These are phyloP conservation scores for Bufo gargarizans DNA, from an alignment of 2,113 vertebrate species.

Conservation along the genomic window DNA sequence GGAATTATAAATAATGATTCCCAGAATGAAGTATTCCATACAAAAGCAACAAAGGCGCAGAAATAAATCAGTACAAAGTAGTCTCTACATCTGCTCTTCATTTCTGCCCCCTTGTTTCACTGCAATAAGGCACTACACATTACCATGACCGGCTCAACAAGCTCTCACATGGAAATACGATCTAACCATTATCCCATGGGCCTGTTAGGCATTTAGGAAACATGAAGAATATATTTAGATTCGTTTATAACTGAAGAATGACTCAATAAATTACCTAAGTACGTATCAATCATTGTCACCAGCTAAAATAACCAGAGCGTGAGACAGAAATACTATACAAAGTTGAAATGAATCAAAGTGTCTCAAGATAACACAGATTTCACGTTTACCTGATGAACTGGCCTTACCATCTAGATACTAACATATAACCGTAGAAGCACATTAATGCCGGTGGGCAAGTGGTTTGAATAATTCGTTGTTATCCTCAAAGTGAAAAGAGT, in stretches of 20 bases:
- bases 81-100: neutral
- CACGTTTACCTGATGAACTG: neutral
- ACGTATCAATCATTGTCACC: neutral
- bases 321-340: neutral
- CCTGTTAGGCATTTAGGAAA: constrained; percentile 24
- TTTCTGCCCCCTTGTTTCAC: neutral
- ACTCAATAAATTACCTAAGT: constrained; percentile 8
- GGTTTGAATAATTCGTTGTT: neutral
- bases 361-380: neutral
- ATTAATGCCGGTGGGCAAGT: no score
- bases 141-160: neutral
- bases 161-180: neutral
- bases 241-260: neutral
- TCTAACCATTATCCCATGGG: neutral
- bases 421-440: neutral
- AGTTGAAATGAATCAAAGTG: neutral
- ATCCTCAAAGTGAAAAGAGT: neutral
- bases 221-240: constrained; percentile 6
- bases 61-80: neutral
- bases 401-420: neutral
- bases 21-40: neutral
- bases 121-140: neutral
- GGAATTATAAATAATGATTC: constrained; percentile 4
- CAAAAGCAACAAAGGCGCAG: neutral
- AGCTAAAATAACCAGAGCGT: neutral